Evolutionary conservation across 2,797 vertebrate species (phyloP), one percentile per base, ranked within the genome.

Genomic region (Spatula clypeata): DNA sequence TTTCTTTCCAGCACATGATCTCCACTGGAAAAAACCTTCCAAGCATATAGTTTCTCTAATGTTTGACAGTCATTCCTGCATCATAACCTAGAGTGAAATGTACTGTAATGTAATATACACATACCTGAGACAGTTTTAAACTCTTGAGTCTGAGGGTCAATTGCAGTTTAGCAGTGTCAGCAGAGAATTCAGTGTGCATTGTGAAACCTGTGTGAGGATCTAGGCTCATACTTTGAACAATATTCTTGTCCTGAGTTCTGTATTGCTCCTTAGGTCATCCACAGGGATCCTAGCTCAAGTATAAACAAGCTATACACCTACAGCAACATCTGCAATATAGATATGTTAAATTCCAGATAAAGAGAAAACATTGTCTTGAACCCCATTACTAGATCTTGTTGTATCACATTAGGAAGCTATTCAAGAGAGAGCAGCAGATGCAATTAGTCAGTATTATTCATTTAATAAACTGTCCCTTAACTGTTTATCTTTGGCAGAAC

Each of bases 381-480:
- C 53, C 40, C 62, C 58, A 38, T 3, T 74, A 72, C 15, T 53
- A 70, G 60, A 53, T 8, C 77, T 60, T 71, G 4, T 21, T 62
- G 36, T 23, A 73, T 36, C 60, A 60, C 36, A 47, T 94, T 49
- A 73, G 55, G 47, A 91, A 40, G 42, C 23, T 73, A 75, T 42
- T 84, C 66, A 36, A 72, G 83, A 90, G 34, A 75, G 55, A 93
- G 47, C 5, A 26, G 55, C 54, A 91, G 65, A 94, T 66, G 31
- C 44, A 93, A 80, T 93, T 94, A 95, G 55, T 75, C 69, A 20
- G 21, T 36, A 82, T 84, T 87, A 92, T 88, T 95, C 92, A 88
- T 90, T 92, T 81, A 95, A 88, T 79, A 92, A 94, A 81, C 82
- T 73, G 90, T 45, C 67, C 60, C 81, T 89, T 53, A 65, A 32